Percentiles rank a stretch among this genome's conserved stretches.
phyloP scores from a whole-genome alignment of 2,113 vertebrate species.

The Campylomormyrus tamandua region DNA sequence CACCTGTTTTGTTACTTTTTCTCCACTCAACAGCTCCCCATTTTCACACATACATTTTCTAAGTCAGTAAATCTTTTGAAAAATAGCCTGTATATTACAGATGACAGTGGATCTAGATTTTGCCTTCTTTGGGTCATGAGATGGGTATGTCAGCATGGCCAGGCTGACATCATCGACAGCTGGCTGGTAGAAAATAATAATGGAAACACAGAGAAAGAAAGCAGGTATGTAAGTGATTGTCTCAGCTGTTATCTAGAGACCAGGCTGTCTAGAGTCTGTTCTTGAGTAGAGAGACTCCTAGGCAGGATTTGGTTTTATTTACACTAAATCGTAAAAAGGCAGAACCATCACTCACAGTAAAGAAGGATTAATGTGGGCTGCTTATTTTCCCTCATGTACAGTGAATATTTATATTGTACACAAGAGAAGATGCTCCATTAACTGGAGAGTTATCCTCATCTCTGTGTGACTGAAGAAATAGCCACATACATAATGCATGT shows the following conservation, averaged over 20 bases:
- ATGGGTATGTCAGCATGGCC: not conserved
- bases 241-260: not conserved
- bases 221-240: not conserved
- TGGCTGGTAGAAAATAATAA: not conserved
- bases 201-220: not conserved
- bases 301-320: not conserved
- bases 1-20: constrained; percentile 18
- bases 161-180: not conserved
- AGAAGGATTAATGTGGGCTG: not conserved
- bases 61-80: not conserved
- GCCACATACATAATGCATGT: not conserved
- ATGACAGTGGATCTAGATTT: not conserved
- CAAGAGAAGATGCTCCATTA: not conserved
- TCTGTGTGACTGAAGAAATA: not conserved
- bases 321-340: not conserved
- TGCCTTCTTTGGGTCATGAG: not conserved
- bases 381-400: not conserved
- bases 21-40: constrained; percentile 50
- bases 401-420: not conserved
- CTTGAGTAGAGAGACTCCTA: not conserved
- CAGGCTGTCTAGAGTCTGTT: not conserved
- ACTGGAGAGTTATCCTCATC: not conserved
- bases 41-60: not conserved
- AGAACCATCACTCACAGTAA: not conserved
- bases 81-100: not conserved